A percentile compares a stretch with the other conserved stretches of the same genome.
Evolutionary conservation across 2,797 vertebrate genomes (phyloP).

Genomic region (Apogon talboti): DNA sequence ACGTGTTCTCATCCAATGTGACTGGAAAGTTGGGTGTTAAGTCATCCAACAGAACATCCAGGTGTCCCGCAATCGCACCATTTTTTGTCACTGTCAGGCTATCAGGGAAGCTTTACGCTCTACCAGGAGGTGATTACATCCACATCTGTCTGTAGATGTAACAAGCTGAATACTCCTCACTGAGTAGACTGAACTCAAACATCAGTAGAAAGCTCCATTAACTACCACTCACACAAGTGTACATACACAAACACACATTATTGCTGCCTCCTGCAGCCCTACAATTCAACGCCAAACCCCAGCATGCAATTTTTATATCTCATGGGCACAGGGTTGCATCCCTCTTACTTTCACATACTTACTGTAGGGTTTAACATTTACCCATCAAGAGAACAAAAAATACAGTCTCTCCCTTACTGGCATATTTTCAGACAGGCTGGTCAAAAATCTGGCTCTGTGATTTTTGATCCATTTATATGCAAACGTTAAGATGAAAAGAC

Average conservation of each 20-base stretch:
- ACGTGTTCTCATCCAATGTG: conserved; percentile 9
- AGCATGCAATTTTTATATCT: conserved; percentile 42
- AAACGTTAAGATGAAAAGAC: conserved; percentile 23
- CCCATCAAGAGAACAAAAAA: conserved; percentile 27
- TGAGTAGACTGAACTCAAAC: conserved; percentile 48
- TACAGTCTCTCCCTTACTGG: conserved; percentile 34
- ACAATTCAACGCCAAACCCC: conserved; percentile 26
- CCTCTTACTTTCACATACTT: conserved; percentile 28
- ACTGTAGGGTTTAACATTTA: conserved; percentile 41
- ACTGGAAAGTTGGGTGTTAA: conserved; percentile 24
- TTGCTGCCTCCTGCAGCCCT: conserved; percentile 31
- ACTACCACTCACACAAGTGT: conserved; percentile 29
- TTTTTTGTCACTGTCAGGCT: conserved; percentile 30
- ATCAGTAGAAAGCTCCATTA: conserved; percentile 51
- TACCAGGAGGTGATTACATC: conserved; percentile 17
- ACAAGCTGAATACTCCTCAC: conserved; percentile 42
- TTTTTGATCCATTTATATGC: conserved; percentile 25
- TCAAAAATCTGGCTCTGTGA: conserved; percentile 40
- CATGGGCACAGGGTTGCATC: conserved; percentile 14
- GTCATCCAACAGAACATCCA: conserved; percentile 25
- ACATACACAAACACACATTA: conserved; percentile 36
- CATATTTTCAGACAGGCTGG: conserved; percentile 46
- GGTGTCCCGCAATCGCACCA: conserved; percentile 13
- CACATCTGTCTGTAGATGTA: conserved; percentile 44
- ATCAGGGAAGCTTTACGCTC: conserved; percentile 10